Evolutionary conservation across 2,888 invertebrate genomes (phyloP), one percentile per base, ranked within the genome.

Genomic region (Malthinus seriepunctatus): DNA sequence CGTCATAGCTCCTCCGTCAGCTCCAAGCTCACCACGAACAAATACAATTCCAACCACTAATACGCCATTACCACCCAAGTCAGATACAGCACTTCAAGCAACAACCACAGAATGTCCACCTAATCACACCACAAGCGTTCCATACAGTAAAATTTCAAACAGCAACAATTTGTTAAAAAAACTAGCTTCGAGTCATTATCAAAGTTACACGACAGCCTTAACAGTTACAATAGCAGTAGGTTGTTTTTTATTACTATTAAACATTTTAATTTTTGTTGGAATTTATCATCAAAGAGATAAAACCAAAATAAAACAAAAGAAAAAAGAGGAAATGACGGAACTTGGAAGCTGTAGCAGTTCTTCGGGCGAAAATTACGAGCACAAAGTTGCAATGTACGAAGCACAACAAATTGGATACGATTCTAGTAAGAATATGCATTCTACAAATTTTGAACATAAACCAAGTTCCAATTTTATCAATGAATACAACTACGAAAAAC

Each of bases 221-320:
- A 90, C 93, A 6, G 91, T 94, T 31, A 94, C 94, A 0, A 91
- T 93, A 63, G 91, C 90, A 1, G 91, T 93, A 7, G 93, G 92
- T 1, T 91, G 92, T 70, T 91, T 93, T 67, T 82, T 93, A 6
- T 81, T 93, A 7, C 81, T 93, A 31, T 82, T 93, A 23, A 93
- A 93, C 73, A 88, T 93, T 8, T 82, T 93, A 15, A 94, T 95
- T 67, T 94, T 94, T 71, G 93, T 93, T 42, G 93, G 93, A 1
- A 93, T 93, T 62, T 93, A 92, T 73, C 91, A 92, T 71, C 92
- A 93, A 76, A 84, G 92, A 1, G 92, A 91, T 68, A 71, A 82
- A 68, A 74, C 83, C 49, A 83, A 84, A 63, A 82, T 82, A 32
- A 74, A 76, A 64, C 67, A 88, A 62, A 86, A 88, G 51, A 89